phyloP scores from a whole-genome alignment of 2,888 invertebrate species.

The Euplexia lucipara region DNA sequence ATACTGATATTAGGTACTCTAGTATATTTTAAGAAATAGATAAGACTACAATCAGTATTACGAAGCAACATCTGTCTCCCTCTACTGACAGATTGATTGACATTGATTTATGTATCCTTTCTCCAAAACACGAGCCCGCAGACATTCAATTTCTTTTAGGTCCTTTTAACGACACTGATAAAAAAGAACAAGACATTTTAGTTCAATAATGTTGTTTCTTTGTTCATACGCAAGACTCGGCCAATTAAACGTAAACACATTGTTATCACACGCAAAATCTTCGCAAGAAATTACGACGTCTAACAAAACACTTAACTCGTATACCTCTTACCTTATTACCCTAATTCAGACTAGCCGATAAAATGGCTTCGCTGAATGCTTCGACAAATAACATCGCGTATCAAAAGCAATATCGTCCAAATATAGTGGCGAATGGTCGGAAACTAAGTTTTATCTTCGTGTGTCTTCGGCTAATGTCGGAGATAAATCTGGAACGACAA shows the following conservation, averaged over 20 bases:
- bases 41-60: conserved; percentile 20
- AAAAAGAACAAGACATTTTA: neutral
- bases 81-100: conserved; percentile 35
- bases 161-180: neutral
- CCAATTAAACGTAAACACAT: conserved; percentile 2
- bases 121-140: neutral
- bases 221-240: neutral
- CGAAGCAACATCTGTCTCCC: conserved; percentile 22
- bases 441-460: conserved; percentile 67
- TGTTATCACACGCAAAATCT: conserved; percentile 26
- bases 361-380: conserved; percentile 55
- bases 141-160: neutral
- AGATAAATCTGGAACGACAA: conserved; percentile 68
- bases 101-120: conserved; percentile 47
- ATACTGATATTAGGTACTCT: too few relatives aligned
- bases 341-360: conserved; percentile 54
- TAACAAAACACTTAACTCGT: conserved; percentile 31
- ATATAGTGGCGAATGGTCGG: conserved; percentile 66
- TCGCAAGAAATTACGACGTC: conserved; percentile 17
- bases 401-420: conserved; percentile 64
- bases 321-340: conserved; percentile 56
- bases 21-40: conserved; percentile 8
- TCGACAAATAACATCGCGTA: conserved; percentile 63
- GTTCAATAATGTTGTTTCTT: neutral
- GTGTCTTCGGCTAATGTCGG: conserved; percentile 66